phyloP scores from a whole-genome alignment of 2,797 vertebrate genomes.

The Anas bernieri region DNA sequence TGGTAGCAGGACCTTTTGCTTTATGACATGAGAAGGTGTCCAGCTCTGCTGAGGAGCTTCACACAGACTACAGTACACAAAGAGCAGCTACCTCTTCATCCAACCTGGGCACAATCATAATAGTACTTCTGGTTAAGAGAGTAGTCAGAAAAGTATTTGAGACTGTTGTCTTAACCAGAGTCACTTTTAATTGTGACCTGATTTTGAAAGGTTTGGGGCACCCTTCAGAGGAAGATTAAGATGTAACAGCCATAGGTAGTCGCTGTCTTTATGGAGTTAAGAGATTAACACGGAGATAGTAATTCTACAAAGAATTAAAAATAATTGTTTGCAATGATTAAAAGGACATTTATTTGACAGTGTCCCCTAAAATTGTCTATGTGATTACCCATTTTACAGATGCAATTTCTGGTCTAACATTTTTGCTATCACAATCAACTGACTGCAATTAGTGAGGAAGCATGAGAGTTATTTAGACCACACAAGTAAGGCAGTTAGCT shows the following conservation, averaged over 20 bases:
- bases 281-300: background rate
- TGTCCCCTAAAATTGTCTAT: background rate
- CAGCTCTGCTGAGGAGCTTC: background rate
- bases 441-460: background rate
- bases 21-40: too few species aligned
- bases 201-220: background rate
- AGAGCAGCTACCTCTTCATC: background rate
- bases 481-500: background rate
- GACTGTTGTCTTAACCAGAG: background rate
- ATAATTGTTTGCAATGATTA: background rate
- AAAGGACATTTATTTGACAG: background rate
- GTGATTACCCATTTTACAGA: background rate
- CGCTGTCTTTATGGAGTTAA: background rate
- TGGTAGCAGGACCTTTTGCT: background rate
- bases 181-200: background rate
- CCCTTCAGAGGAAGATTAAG: background rate
- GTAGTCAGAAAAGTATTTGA: background rate
- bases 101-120: background rate
- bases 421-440: background rate
- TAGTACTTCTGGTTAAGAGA: background rate
- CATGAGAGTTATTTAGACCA: background rate
- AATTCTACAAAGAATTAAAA: background rate
- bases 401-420: background rate
- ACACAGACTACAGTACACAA: too few species aligned
- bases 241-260: background rate